phyloP scores from a whole-genome alignment of 2,888 invertebrate genomes.

The Ochropacha duplaris region DNA sequence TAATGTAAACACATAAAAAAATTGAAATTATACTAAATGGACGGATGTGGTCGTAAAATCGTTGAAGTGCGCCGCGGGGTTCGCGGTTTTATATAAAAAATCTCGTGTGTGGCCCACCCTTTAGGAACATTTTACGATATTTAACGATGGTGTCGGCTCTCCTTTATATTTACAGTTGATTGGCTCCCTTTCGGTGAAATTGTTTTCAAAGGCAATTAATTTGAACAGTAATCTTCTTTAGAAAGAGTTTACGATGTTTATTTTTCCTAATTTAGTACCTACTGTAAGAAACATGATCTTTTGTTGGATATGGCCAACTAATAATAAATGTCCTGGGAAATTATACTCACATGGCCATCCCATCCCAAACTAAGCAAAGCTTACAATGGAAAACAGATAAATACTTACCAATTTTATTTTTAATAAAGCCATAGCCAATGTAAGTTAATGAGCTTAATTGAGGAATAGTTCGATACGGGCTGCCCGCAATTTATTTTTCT shows the following conservation, averaged over 20 bases:
- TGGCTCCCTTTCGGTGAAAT: neutral
- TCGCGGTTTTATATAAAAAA: slow-evolving; percentile 7
- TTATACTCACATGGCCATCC: too few species aligned
- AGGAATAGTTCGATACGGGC: too few species aligned
- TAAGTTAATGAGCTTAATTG: too few species aligned
- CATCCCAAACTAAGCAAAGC: too few species aligned
- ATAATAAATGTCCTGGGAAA: too few species aligned
- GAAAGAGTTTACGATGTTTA: neutral
- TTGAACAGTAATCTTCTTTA: too few species aligned
- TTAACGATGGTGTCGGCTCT: slow-evolving; percentile 4
- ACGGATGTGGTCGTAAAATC: slow-evolving; percentile 44
- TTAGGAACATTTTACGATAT: slow-evolving; percentile 19
- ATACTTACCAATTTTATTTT: too few species aligned
- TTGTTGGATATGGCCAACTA: neutral
- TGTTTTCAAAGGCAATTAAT: neutral
- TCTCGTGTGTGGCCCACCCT: slow-evolving; percentile 19
- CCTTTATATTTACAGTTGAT: neutral
- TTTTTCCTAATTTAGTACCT: neutral
- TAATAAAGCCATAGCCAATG: too few species aligned
- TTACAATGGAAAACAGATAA: too few species aligned
- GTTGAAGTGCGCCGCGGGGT: slow-evolving; percentile 5
- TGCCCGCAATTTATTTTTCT: too few species aligned
- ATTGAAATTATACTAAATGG: slow-evolving; percentile 36
- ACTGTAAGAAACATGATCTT: neutral
- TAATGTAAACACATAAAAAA: slow-evolving; percentile 34